Base-by-base conservation (phyloP, 2,888 invertebrate genomes). In the Acronicta aceris region DNA sequence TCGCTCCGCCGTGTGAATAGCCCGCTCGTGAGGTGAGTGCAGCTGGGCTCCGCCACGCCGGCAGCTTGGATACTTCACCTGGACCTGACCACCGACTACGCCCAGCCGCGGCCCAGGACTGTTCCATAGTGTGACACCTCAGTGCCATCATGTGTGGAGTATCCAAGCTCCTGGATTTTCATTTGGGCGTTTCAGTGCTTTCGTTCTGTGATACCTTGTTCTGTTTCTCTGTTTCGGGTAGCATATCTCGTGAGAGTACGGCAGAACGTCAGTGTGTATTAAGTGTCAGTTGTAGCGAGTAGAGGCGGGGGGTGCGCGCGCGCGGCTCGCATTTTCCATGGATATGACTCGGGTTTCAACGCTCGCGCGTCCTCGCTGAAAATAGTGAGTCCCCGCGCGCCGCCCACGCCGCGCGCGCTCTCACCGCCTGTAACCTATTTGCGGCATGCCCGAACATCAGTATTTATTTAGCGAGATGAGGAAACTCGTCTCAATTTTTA, bases 1-100 rank as follows among this genome's bases (percentile, higher is more conserved):
- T 90, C 94, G 94, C 94, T 94, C 94, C 94, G 94, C 94, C 94
- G 94, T 91, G 89, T 90, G 90, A 93, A 94, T 87, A 94, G 90
- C 94, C 91, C 93, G 94, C 89, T 87, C 90, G 90, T 89, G 92
- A 93, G 94, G 94, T 94, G 90, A 90, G 91, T 89, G 77, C 71
- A 74, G 71, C 70, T 56, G 53, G 75, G 74, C 74, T 53, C 71
- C 72, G 64, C 70, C 72, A 73, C 71, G 68, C 73, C 73, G 68
- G 82, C 82, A 85, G 87, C 82, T 86, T 88, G 89, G 89, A 89
- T 90, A 90, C 89, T 85, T 84, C 84, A 85, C 82, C 78, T 63
- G 74, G 63, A 72, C 69, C 57, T 64, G 62, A 54, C 46, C 66
- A 21, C 45, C 40, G 16, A 45, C 63, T 70, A 55, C 61, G 43